Evolutionary conservation across 2,888 invertebrate species (phyloP).

Genomic region (Yponomeuta sedellus): DNA sequence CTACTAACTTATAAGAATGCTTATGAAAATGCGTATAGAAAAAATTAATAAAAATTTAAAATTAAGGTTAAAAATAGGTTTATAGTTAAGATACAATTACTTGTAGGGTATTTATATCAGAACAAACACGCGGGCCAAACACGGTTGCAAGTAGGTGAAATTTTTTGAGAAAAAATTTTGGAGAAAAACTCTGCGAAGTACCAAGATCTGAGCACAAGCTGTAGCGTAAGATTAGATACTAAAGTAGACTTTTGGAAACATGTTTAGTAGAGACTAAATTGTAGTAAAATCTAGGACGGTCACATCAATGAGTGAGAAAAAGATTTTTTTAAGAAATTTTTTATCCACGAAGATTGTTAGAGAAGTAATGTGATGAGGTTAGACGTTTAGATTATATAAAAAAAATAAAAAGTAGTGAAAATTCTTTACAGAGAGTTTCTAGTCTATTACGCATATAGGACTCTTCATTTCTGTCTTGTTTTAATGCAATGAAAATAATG

Average conservation of each 20-base stretch:
- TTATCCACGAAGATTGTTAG: conserved; percentile 37
- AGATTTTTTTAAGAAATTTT: conserved; percentile 30
- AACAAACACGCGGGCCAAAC: conserved; percentile 66
- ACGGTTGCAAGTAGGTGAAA: conserved; percentile 40
- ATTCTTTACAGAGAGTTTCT: conserved; percentile 37
- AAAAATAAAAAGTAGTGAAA: conserved; percentile 12
- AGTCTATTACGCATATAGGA: conserved; percentile 28
- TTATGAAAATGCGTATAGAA: conserved; percentile 51
- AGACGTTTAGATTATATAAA: conserved; percentile 6
- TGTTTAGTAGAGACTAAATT: conserved; percentile 61
- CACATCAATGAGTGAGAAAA: conserved; percentile 56
- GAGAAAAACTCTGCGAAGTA: conserved; percentile 23
- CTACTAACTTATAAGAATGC: conserved; percentile 45
- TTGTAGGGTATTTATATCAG: conserved; percentile 45
- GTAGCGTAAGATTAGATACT: conserved; percentile 54
- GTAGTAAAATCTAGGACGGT: conserved; percentile 36
- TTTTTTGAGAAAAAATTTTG: conserved; percentile 19
- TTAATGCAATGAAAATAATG: conserved; percentile 33
- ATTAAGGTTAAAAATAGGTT: conserved; percentile 6
- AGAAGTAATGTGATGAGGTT: conserved; percentile 14
- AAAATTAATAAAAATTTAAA: conserved; percentile 35
- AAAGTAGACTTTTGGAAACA: conserved; percentile 73
- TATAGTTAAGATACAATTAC: conserved; percentile 28
- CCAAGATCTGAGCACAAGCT: conserved; percentile 59
- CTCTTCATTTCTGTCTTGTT: conserved; percentile 29